A percentile compares a stretch with the other conserved stretches of the same genome.
Conservation (phyloP, 2,113 vertebrate genomes). For the Saimiri boliviensis region DNA sequence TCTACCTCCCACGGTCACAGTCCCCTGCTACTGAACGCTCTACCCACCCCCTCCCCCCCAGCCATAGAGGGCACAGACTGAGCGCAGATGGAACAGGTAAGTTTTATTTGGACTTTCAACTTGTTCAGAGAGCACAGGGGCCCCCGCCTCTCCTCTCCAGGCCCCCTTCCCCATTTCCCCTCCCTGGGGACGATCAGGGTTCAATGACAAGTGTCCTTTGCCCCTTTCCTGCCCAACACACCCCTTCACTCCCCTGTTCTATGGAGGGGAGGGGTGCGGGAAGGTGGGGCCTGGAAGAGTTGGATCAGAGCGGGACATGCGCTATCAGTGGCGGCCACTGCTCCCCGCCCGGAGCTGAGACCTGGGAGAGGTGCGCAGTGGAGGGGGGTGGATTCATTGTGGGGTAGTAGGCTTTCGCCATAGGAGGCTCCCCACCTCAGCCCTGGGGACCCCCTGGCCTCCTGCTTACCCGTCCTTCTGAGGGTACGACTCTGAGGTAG, state of each 20-base stretch:
- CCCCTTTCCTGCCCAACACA: constrained; percentile 1
- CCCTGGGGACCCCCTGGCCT: constrained; percentile 44
- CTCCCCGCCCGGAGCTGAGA: neutral
- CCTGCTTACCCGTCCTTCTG: constrained; percentile 72
- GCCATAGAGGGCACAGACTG: neutral
- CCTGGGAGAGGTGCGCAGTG: constrained; percentile 26
- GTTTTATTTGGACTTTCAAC: constrained; percentile 81
- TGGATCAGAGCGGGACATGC: constrained; percentile 68
- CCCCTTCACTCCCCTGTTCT: constrained; percentile 14
- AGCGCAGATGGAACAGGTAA: constrained; percentile 70
- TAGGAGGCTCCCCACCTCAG: constrained; percentile 62
- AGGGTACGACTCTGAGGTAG: constrained; percentile 83
- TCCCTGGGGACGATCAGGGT: constrained; percentile 53
- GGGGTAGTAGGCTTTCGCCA: constrained; percentile 42
- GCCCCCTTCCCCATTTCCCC: constrained; percentile 41
- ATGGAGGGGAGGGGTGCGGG: constrained; percentile 8
- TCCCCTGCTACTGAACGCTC: neutral
- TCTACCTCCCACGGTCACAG: neutral
- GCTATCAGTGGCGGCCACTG: constrained; percentile 24
- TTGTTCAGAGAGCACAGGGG: constrained; percentile 64
- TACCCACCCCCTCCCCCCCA: neutral
- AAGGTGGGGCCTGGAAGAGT: constrained; percentile 60
- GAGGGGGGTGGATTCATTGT: constrained; percentile 41
- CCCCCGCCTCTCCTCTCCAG: neutral
- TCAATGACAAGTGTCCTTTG: constrained; percentile 56